Evolutionary conservation across 2,888 invertebrate species (phyloP), one percentile per base, ranked within the genome.

Genomic region (Endotricha flammealis): DNA sequence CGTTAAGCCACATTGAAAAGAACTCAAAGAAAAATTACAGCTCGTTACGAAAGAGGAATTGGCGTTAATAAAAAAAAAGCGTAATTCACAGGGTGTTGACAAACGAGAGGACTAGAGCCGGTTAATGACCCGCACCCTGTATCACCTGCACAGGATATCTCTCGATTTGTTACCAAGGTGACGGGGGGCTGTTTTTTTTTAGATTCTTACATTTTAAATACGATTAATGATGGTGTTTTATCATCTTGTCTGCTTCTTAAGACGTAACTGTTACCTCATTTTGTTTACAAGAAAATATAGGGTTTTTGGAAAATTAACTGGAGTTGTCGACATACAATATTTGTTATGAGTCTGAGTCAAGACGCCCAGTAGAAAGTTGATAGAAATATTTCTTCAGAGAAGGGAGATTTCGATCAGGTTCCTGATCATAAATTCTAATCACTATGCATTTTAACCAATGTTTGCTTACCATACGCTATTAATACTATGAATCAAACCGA

Each of bases 51-150:
- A 54, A 58, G 67, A 73, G 70, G 65, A 74, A 79, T 79, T 76
- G 79, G 77, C 73, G 75, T 77, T 80, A 78, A 80, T 81, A 83
- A 82, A 80, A 75, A 46, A 61, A 20, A n/a, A 60, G 51, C 60
- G 69, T 72, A 70, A 69, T 72, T 69, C 64, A 57, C 65, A 62
- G 71, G 75, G 73, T 59, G 67, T 63, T 82, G 79, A 85, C 74
- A 85, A 82, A 82, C 69, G 76, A 70, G 64, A 50, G 48, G 65
- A 53, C 64, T 65, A 61, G 58, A 63, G 64, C 47, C 50, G 61
- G 55, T 73, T 80, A 81, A 83, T 79, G 81, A 79, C 73, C 46
- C 69, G 56, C 46, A 49, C 46, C 64, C 47, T 64, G 73, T 62
- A 66, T 72, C 77, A 79, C 78, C 78, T 77, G 76, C 63, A 13